Base-by-base conservation (phyloP, 2,888 invertebrate species). In the Bombylius major region DNA sequence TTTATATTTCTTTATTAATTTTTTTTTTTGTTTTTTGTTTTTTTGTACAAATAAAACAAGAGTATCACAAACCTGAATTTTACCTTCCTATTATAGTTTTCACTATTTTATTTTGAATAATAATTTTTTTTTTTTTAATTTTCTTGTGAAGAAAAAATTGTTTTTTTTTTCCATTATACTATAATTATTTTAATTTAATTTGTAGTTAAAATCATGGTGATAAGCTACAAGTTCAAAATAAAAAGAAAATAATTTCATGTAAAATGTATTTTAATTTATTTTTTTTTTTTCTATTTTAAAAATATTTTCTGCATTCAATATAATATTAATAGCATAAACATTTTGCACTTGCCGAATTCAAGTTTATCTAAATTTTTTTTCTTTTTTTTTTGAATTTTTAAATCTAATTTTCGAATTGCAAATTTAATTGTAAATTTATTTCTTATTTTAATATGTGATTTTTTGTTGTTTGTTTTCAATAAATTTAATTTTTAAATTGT, bases 31-130 rank as follows among this genome's bases (percentile, higher is more conserved):
- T 23, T 23, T 1, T 23, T 23, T 23, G 23, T 23, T 23, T 23
- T 39, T 59, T 59, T 59, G 59, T 59, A 59, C 59, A 59, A 59
- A 59, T 57, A 56, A 59, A 59, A 59, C 57, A 59, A 59, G 59
- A 59, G 48, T 59, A 59, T 59, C 59, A 59, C 59, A 59, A 59
- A 59, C 59, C 59, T 57, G 55, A 57, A 59, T 57, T 59, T 59
- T 56, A 56, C 53, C 31, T 59, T 59, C 9, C 8, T 42, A 11
- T 39, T 39, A 39, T 39, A 39, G 39, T 39, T 39, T 39, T 39
- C 11, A 9, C 11, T 11, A 11, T 11, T 42, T 42, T 42, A 11
- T 42, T 42, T 11, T 23, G 23, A 3, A 23, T 23, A 11, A 42
- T 42, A 5, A 11, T 4, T 42, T 42, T 11, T 5, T 5, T 11